Base-by-base conservation (phyloP, 1,140 invertebrate species). In the Rhagoletis pomonella region DNA sequence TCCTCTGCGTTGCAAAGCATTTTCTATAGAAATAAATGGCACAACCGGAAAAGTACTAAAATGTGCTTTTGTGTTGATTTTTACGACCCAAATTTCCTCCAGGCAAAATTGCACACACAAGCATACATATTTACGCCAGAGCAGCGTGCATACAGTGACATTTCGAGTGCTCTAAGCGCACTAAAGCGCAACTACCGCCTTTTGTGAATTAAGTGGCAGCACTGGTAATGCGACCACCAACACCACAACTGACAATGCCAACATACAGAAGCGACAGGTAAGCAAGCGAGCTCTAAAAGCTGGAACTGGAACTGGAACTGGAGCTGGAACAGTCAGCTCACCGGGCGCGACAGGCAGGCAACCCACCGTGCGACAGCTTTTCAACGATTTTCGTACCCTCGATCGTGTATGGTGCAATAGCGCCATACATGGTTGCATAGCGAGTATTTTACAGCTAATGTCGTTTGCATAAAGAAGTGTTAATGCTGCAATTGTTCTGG, bases 391-490 rank as follows among this genome's bases (percentile, higher is more conserved):
- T 62, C n/a, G 60, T 62, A 6, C 12, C 60, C 50, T 55, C 4
- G 50, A 55, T 4, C 50, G 50, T 6, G 4, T 55, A 55, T 55
- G 4, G n/a, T 67, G 65, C 55, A 58, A 14, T n/a, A 4, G 60
- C 60, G 7, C 17, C 60, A 4, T n/a, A 14, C 3, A 4, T n/a
- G 3, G 7, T n/a, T 4, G 12, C 39, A 73, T 29, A 12, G 69
- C 69, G 4, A 73, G 4, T 42, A n/a, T 81, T 81, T 81, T 55
- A n/a, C 47, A 81, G 50, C 73, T 81, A 81, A 81, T 81, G 73
- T 81, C 73, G 47, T 81, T 81, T 81, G 73, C 73, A 81, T 81
- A 81, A 81, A 81, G 44, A 81, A 81, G 73, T 81, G 73, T 55
- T 81, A 81, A 81, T 81, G 47, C 73, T 81, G 47, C 73, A 81